phyloP scores from a whole-genome alignment of 2,113 vertebrate species.

The Columbina picui region DNA sequence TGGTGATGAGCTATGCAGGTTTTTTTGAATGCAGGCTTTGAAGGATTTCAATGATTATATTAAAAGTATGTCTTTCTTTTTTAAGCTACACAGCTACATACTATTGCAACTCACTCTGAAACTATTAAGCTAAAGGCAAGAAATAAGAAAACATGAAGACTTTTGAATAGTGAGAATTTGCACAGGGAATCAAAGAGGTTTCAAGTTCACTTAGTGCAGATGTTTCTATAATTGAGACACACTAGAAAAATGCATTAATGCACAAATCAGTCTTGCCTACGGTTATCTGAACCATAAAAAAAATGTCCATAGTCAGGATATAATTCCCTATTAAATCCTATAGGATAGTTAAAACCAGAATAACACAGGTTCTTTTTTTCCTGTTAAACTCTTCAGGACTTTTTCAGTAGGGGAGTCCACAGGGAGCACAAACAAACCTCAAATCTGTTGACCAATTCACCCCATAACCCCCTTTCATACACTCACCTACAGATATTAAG shows the following conservation, averaged over 20 bases:
- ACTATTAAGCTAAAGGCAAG: conserved; percentile 50
- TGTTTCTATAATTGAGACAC: conserved; percentile 73
- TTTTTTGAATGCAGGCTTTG: neutral
- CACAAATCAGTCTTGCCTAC: conserved; percentile 64
- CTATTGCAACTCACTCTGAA: conserved; percentile 33
- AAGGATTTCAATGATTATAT: neutral
- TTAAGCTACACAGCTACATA: neutral
- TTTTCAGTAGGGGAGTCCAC: conserved; percentile 27
- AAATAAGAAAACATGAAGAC: conserved; percentile 35
- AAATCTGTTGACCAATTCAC: conserved; percentile 58
- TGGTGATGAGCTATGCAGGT: neutral
- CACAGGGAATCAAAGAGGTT: conserved; percentile 68
- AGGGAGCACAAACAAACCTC: conserved; percentile 42
- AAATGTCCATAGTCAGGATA: conserved; percentile 37
- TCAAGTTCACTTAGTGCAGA: conserved; percentile 68
- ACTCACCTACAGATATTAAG: conserved; percentile 38
- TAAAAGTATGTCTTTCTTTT: neutral
- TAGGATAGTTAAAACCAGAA: conserved; percentile 16
- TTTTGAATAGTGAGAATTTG: conserved; percentile 57
- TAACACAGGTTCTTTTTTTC: conserved; percentile 9
- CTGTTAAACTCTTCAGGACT: conserved; percentile 16
- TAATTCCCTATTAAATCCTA: conserved; percentile 63
- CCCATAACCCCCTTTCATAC: conserved; percentile 26
- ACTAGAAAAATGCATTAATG: conserved; percentile 69
- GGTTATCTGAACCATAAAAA: conserved; percentile 70